Evolutionary conservation across 2,888 invertebrate genomes (phyloP), one percentile per base, ranked within the genome.

Genomic region (Pseudoips prasinana): DNA sequence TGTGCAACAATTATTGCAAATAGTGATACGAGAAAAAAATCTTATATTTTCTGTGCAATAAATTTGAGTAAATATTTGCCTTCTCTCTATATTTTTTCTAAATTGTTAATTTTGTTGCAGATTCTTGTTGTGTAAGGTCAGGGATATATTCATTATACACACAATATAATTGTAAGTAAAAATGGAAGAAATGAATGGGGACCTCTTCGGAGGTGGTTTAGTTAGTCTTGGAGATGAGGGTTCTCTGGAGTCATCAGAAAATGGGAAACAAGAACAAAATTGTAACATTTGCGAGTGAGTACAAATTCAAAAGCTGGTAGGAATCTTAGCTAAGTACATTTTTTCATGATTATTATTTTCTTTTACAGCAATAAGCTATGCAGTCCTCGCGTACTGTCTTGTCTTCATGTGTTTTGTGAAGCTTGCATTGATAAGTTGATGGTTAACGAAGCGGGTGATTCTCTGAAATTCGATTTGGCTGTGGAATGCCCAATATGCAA

Each of bases 341-440:
- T 8, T 6, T 10, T 23, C 10, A 25, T 14, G 14, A 5, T 14
- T 14, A 5, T 8, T n/a, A 14, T 31, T 23, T 10, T 17, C 25
- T 33, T 39, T 84, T 90, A 52, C 67, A 93, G 93, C 70, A 92
- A 92, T 73, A 93, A 94, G 63, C 90, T 95, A 67, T 92, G 92
- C 76, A 92, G 93, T 73, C 98, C 98, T 40, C 93, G 96, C 56
- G 93, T 98, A 49, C 91, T 98, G 68, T 93, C 95, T 63, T 98
- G 98, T 85, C 93, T 98, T 74, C 98, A 98, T 90, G 96, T 96
- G 30, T 98, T 97, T 89, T 98, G 98, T 88, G 96, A 97, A 87
- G 92, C 92, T 54, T 98, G 98, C 84, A 91, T 98, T 66, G 94
- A 94, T 72, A 95, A 95, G 74, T 90, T 94, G 67, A 89, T 95